phyloP scores from a whole-genome alignment of 2,888 invertebrate genomes.

The Mactromeris polynyma region DNA sequence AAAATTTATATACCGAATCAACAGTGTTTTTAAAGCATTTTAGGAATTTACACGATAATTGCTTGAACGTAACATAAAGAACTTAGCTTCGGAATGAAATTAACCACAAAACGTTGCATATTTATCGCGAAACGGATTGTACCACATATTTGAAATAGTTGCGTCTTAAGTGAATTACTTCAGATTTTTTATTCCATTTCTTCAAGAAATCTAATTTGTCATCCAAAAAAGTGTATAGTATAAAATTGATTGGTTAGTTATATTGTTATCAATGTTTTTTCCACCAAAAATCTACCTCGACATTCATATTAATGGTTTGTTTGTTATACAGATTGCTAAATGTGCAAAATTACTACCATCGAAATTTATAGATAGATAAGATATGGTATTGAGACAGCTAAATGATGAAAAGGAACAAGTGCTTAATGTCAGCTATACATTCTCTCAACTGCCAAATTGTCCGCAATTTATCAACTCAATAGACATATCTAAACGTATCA shows the following conservation, averaged over 20 bases:
- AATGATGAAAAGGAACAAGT: conserved; percentile 72
- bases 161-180: neutral
- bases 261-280: neutral
- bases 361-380: conserved; percentile 65
- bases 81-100: neutral
- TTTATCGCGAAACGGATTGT: neutral
- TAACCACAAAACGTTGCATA: neutral
- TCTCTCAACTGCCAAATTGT: conserved; percentile 67
- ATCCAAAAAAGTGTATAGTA: neutral
- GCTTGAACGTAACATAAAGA: no score
- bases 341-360: conserved; percentile 62
- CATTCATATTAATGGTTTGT: conserved; percentile 32
- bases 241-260: neutral
- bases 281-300: neutral
- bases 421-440: conserved; percentile 63
- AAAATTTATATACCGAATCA: no score
- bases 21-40: no score
- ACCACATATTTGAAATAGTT: conserved; percentile 1
- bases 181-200: neutral
- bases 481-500: conserved; percentile 67
- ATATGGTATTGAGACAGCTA: conserved; percentile 51
- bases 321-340: conserved; percentile 42
- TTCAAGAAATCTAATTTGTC: neutral
- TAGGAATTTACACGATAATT: no score
- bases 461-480: conserved; percentile 64